Evolutionary conservation across 2,888 invertebrate species (phyloP), one percentile per base, ranked within the genome.

Genomic region (Tetheella fluctuosa): DNA sequence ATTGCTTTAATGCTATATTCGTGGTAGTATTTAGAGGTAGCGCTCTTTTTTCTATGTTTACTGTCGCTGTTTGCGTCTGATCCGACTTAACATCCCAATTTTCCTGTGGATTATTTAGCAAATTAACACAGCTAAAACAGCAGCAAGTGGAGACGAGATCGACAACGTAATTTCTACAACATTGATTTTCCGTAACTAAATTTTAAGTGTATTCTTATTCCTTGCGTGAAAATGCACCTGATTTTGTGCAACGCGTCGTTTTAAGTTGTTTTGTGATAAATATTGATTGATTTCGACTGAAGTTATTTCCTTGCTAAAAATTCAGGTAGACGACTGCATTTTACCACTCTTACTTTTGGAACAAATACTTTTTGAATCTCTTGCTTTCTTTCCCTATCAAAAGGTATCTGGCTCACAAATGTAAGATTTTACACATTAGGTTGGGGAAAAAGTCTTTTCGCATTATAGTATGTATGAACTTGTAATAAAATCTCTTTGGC

Each of bases 241-340:
- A n/a, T 39, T 39, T n/a, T n/a, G 34, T n/a, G 39, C n/a, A 39
- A 39, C 39, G 39, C 39, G 39, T 39, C 39, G n/a, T n/a, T 37
- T 37, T 1, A 15, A 13, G 10, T 15, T 37, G 13, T n/a, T 39
- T 39, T n/a, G 39, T 39, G n/a, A 10, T 39, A 5, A 5, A n/a
- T 39, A 39, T 39, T n/a, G 39, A 39, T 39, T 15, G n/a, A 39
- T n/a, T 39, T 39, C 39, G n/a, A n/a, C 7, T 39, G 1, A n/a
- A n/a, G 39, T 15, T n/a, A 39, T n/a, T 39, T n/a, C 15, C 39
- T 39, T n/a, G 39, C 3, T 13, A 39, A 39, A n/a, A 39, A 7
- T n/a, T 6, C 6, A 5, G n/a, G 10, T 10, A 10, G 0, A 6
- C n/a, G 37, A 0, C n/a, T 39, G 7, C 5, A 39, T n/a, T 39